phyloP scores from a whole-genome alignment of 2,113 vertebrate species.

The Gallinago jamesoni region DNA sequence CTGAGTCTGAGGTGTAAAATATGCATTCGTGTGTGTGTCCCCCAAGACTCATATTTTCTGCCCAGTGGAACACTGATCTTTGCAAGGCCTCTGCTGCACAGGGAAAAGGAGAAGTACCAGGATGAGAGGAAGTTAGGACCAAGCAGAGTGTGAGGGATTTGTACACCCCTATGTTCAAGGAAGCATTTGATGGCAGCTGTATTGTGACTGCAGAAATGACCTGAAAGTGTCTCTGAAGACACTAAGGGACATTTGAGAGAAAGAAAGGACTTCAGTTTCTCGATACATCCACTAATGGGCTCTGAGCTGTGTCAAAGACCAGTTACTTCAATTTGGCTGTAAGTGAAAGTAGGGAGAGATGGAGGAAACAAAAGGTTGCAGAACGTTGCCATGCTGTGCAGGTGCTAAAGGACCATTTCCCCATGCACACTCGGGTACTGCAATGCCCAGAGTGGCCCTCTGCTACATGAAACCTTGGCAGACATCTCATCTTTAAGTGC shows the following conservation, averaged over 20 bases:
- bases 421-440: too few relatives aligned
- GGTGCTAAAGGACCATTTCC: not conserved
- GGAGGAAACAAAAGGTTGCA: not conserved
- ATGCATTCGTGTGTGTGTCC: not conserved
- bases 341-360: not conserved
- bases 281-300: not conserved
- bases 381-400: rapidly evolving
- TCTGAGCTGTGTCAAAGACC: not conserved
- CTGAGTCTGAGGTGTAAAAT: not conserved
- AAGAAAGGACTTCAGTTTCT: not conserved
- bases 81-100: not conserved
- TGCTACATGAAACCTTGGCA: not conserved
- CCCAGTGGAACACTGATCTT: not conserved
- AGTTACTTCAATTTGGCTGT: not conserved
- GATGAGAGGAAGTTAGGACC: not conserved
- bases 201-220: not conserved
- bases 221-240: not conserved
- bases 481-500: not conserved
- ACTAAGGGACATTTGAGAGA: not conserved
- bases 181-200: not conserved
- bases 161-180: not conserved
- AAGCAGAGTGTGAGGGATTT: not conserved
- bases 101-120: not conserved
- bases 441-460: not conserved
- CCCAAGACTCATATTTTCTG: not conserved